Conservation (phyloP, 2,797 vertebrate genomes). For the Galaxias olidus region DNA sequence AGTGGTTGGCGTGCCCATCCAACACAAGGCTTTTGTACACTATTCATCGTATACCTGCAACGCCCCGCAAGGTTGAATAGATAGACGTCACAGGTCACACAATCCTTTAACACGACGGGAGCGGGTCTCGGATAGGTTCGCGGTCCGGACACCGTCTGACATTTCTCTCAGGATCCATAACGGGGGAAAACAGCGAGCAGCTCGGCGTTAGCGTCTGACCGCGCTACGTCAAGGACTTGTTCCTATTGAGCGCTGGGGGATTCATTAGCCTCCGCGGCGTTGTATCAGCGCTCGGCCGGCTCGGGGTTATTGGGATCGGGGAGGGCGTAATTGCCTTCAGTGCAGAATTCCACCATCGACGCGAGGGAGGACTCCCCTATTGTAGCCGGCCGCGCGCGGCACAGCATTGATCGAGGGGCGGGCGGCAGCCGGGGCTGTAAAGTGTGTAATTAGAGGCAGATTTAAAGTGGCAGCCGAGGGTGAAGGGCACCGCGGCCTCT, state of each 20-base stretch:
- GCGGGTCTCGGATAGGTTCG: background rate
- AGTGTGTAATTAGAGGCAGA: constrained; percentile 46
- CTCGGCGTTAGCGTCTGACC: background rate
- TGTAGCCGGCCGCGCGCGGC: constrained; percentile 29
- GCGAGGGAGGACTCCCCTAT: constrained; percentile 34
- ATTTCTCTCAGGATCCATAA: background rate
- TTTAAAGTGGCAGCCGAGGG: constrained; percentile 36
- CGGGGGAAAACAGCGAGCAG: background rate
- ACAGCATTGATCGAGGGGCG: constrained; percentile 33
- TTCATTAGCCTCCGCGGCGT: constrained; percentile 6
- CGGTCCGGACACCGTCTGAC: background rate
- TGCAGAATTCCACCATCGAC: constrained; percentile 31
- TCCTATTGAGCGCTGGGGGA: background rate
- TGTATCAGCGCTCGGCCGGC: background rate
- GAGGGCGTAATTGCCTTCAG: constrained; percentile 33
- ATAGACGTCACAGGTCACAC: no score
- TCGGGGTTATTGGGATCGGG: constrained; percentile 19
- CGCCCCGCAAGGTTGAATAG: no score
- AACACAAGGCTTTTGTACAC: no score
- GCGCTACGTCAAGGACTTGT: background rate
- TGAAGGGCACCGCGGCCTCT: constrained; percentile 8
- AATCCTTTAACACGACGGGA: background rate
- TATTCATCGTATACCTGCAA: no score
- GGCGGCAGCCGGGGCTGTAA: constrained; percentile 37
- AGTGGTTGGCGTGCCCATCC: no score